Evolutionary conservation across 2,797 vertebrate species (phyloP), one percentile per base, ranked within the genome.

Genomic region (Xenops minutus): DNA sequence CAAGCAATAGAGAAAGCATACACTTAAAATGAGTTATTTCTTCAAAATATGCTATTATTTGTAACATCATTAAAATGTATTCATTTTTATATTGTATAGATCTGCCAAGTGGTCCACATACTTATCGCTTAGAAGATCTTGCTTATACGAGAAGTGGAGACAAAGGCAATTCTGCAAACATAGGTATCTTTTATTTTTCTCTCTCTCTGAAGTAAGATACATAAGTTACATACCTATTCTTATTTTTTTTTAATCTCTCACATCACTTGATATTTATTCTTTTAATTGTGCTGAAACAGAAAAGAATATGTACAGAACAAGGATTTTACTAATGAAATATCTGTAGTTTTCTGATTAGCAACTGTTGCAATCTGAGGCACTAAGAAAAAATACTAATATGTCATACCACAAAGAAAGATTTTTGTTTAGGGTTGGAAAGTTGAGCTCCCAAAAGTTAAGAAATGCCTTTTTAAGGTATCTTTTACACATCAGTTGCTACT

Each of bases 111-210:
- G 99, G 98, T 43, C 98, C 97, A 2, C 98, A 98, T 92, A 97
- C 95, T 48, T 99, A 98, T 30, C 96, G 98, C 21, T 97, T 99
- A 95, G 98, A 99, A 96, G 98, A 98, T 21, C 97, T 99, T 86
- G 98, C 98, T 36, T 99, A 97, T 93, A 98, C 98, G 3, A 97
- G 99, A 95, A 99, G 98, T 27, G 98, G 98, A 69, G 98, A 99
- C 97, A 99, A 99, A 96, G 98, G 98, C 91, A 98, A 98, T 97
- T 98, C 98, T 19, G 98, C 98, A 37, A 99, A 99, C 93, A 98
- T 99, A 89, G 99, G 98, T 99, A 97, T 97, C 73, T 39, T 39
- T 75, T 82, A 24, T 49, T 87, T 66, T 63, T 62, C 49, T 82
- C 48, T 44, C 64, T 73, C 85, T 74, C 48, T 74, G n/a, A 81